Evolutionary conservation across 2,113 vertebrate species (phyloP).

Genomic region (Labeo rohita): DNA sequence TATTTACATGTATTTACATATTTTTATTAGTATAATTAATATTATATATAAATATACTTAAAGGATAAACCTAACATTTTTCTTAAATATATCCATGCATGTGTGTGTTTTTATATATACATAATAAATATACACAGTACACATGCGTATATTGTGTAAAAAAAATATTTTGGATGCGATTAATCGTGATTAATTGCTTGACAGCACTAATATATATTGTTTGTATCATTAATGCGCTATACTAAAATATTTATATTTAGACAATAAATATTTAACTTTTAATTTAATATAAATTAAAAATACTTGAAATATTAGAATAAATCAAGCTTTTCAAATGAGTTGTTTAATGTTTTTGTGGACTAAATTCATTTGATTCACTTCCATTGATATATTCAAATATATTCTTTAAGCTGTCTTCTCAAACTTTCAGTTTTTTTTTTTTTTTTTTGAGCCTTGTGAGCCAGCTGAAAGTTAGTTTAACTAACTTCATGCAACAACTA

Average conservation of each 20-base stretch:
- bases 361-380: neutral
- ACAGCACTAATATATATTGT: neutral
- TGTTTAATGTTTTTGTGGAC: neutral
- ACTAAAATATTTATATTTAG: neutral
- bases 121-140: too few relatives aligned
- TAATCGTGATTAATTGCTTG: too few relatives aligned
- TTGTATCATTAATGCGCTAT: neutral
- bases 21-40: neutral
- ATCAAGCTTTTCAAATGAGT: neutral
- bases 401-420: neutral
- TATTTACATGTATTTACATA: neutral
- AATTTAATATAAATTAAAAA: neutral
- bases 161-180: too few relatives aligned
- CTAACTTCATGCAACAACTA: neutral
- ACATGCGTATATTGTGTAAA: too few relatives aligned
- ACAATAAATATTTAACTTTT: neutral
- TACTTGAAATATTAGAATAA: neutral
- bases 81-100: too few relatives aligned
- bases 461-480: neutral
- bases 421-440: neutral
- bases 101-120: too few relatives aligned
- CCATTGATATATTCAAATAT: neutral
- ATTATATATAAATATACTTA: neutral
- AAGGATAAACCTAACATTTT: too few relatives aligned
- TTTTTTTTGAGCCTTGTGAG: neutral